Percentiles rank a stretch among this genome's conserved stretches.
These are phyloP conservation scores for Caenorhabditis inopinata DNA, from an alignment of 1,140 invertebrate species.

Conservation along the genomic window DNA sequence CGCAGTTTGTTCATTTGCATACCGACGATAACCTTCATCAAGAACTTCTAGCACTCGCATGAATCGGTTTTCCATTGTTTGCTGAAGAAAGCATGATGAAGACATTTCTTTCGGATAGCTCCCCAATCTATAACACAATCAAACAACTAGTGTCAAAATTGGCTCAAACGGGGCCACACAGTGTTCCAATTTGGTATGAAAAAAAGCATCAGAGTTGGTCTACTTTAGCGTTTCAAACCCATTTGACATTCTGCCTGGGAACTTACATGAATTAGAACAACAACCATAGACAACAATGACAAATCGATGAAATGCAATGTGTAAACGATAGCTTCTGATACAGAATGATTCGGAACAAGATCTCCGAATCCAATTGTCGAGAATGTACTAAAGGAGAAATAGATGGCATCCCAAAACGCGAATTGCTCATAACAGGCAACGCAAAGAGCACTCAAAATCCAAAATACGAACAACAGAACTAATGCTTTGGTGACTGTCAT, in stretches of 20 bases:
- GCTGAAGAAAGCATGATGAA: too few species aligned
- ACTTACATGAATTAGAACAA: slow-evolving; percentile 7
- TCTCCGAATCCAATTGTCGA: slow-evolving; percentile 11
- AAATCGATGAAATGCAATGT: neutral
- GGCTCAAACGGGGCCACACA: too few species aligned
- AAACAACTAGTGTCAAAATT: too few species aligned
- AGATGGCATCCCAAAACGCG: neutral
- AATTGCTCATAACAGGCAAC: neutral
- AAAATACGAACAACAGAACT: neutral
- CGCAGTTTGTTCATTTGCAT: too few species aligned
- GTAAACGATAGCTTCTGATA: neutral
- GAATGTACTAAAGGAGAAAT: slow-evolving; percentile 5
- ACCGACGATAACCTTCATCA: neutral
- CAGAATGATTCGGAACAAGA: neutral
- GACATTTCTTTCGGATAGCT: too few species aligned
- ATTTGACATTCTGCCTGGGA: neutral
- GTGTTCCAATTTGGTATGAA: too few species aligned
- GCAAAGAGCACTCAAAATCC: neutral
- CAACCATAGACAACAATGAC: neutral
- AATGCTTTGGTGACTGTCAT: slow-evolving; percentile 3
- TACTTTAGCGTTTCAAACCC: too few species aligned
- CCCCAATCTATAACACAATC: too few species aligned
- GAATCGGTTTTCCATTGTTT: neutral
- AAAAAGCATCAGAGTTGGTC: too few species aligned
- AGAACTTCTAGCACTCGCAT: slow-evolving; percentile 18